A percentile compares a stretch with the other conserved stretches of the same genome.
phyloP scores from a whole-genome alignment of 2,888 invertebrate species.

The Idaea aversata region DNA sequence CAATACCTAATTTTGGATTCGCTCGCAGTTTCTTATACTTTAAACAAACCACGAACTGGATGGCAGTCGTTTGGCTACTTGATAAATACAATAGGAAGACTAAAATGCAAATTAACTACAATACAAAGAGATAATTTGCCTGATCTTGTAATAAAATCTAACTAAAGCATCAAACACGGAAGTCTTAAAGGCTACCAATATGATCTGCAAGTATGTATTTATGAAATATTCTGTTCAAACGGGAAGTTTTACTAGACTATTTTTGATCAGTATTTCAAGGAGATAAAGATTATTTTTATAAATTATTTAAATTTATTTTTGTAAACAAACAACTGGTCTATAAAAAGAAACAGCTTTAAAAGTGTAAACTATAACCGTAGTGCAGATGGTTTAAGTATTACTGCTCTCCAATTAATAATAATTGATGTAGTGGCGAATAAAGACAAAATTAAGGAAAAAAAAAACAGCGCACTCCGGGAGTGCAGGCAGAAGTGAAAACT shows the following conservation, averaged over 20 bases:
- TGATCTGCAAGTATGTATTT: background rate
- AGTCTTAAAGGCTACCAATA: background rate
- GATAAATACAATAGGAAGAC: background rate
- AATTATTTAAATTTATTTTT: background rate
- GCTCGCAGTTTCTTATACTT: background rate
- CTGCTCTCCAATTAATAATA: no score
- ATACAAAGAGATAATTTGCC: background rate
- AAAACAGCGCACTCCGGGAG: no score
- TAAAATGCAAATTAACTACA: background rate
- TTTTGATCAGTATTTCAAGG: conserved; percentile 11
- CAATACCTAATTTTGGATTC: no score
- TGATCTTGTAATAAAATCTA: background rate
- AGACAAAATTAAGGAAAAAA: no score
- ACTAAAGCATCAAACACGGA: background rate
- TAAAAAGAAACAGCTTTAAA: background rate
- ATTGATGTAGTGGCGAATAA: no score
- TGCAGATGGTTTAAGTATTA: no score
- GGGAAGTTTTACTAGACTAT: conserved; percentile 23
- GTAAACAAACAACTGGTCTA: background rate
- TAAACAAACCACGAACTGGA: conserved; percentile 3
- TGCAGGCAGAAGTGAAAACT: no score
- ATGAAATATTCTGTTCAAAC: conserved; percentile 11
- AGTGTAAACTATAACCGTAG: background rate
- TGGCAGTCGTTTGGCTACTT: background rate
- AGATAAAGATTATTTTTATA: conserved; percentile 5